Evolutionary conservation across 2,888 invertebrate genomes (phyloP).

Genomic region (Salticus scenicus): DNA sequence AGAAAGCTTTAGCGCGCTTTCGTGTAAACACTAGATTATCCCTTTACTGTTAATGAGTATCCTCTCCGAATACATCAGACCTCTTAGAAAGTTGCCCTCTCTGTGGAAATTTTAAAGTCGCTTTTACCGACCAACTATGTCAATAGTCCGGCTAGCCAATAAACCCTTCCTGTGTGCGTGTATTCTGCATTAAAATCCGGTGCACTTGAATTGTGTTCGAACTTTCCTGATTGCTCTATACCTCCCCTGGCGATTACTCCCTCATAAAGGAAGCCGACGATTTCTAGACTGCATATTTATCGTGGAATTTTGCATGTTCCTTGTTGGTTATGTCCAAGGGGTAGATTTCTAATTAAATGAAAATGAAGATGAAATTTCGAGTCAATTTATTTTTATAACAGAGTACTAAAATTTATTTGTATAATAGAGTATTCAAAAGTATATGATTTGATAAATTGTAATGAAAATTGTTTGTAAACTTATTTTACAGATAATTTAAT

Average conservation of each 20-base stretch:
- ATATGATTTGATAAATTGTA: too few species aligned
- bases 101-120: constrained; percentile 49
- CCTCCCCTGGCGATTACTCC: constrained; percentile 55
- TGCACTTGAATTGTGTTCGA: constrained; percentile 4
- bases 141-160: constrained; percentile 31
- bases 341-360: too few species aligned
- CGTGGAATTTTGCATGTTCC: constrained; percentile 28
- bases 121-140: constrained; percentile 56
- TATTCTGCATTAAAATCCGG: constrained; percentile 5
- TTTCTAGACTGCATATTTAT: constrained; percentile 49
- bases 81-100: not conserved
- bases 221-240: constrained; percentile 44
- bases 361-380: too few species aligned
- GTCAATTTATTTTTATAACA: too few species aligned
- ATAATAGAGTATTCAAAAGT: too few species aligned
- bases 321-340: not conserved
- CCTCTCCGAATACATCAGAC: not conserved
- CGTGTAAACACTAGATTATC: not conserved
- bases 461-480: too few species aligned
- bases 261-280: constrained; percentile 55
- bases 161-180: not conserved
- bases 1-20: too few species aligned
- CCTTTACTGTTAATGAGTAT: not conserved
- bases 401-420: too few species aligned
- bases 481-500: too few species aligned